Percentiles rank a stretch among this genome's conserved stretches.
phyloP scores from a whole-genome alignment of 2,797 vertebrate genomes.

The Tauraco hartlaubi region DNA sequence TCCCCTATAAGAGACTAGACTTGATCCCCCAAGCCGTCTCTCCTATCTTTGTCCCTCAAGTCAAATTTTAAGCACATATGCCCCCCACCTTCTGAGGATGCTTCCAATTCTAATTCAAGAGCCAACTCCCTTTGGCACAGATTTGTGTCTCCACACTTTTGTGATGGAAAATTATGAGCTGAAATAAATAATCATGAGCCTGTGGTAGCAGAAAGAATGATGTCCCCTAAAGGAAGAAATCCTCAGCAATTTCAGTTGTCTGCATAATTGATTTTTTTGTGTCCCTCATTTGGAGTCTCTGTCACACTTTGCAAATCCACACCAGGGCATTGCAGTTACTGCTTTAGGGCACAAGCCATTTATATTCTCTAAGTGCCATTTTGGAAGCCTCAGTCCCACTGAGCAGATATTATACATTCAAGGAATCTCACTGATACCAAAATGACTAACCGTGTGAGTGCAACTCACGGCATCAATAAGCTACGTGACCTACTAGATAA shows the following conservation, averaged over 20 bases:
- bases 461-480: neutral
- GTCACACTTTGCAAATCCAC: constrained; percentile 61
- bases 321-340: constrained; percentile 24
- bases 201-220: constrained; percentile 12
- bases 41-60: neutral
- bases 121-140: constrained; percentile 31
- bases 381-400: constrained; percentile 23
- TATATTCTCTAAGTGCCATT: constrained; percentile 12
- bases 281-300: constrained; percentile 41
- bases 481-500: neutral
- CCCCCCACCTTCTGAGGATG: neutral
- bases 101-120: constrained; percentile 40
- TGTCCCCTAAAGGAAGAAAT: constrained; percentile 58
- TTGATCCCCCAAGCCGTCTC: neutral
- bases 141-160: constrained; percentile 36
- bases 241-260: constrained; percentile 47
- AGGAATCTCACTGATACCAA: constrained; percentile 51
- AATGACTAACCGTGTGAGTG: constrained; percentile 37
- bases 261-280: constrained; percentile 62
- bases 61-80: constrained; percentile 17
- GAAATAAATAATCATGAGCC: constrained; percentile 65
- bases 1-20: neutral
- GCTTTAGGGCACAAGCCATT: constrained; percentile 44
- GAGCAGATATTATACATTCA: constrained; percentile 43
- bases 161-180: constrained; percentile 40